Evolutionary conservation across 1,140 invertebrate species (phyloP).

Genomic region (Forficula auricularia): DNA sequence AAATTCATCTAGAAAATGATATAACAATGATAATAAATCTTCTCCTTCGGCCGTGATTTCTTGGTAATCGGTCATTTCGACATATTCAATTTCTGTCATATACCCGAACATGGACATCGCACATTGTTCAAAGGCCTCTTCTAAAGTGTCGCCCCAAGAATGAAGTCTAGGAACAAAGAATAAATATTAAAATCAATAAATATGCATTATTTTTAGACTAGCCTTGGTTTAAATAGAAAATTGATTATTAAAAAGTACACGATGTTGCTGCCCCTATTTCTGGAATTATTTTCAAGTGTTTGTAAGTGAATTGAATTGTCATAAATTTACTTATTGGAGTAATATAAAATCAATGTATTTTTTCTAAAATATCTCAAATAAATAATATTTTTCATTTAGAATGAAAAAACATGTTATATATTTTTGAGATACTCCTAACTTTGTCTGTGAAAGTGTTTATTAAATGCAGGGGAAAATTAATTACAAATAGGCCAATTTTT

Average conservation of each 20-base stretch:
- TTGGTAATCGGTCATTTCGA: constrained; percentile 60
- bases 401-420: too few relatives aligned
- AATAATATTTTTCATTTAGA: too few relatives aligned
- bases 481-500: too few relatives aligned
- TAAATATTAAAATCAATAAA: constrained; percentile 4
- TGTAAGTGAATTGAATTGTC: too few relatives aligned
- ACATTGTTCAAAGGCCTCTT: constrained; percentile 90
- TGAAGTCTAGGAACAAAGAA: constrained; percentile 47
- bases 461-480: too few relatives aligned
- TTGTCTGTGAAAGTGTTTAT: too few relatives aligned
- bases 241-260: not conserved
- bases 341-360: too few relatives aligned
- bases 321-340: too few relatives aligned
- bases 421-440: too few relatives aligned
- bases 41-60: constrained; percentile 71
- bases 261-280: constrained; percentile 2
- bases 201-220: not conserved
- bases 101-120: constrained; percentile 92
- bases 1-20: constrained; percentile 87
- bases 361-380: too few relatives aligned
- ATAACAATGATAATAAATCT: constrained; percentile 77
- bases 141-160: constrained; percentile 72
- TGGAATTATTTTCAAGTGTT: too few relatives aligned
- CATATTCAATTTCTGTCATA: constrained; percentile 81
- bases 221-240: constrained; percentile 1